phyloP scores from a whole-genome alignment of 2,888 invertebrate species.

The Ochlodes sylvanus region DNA sequence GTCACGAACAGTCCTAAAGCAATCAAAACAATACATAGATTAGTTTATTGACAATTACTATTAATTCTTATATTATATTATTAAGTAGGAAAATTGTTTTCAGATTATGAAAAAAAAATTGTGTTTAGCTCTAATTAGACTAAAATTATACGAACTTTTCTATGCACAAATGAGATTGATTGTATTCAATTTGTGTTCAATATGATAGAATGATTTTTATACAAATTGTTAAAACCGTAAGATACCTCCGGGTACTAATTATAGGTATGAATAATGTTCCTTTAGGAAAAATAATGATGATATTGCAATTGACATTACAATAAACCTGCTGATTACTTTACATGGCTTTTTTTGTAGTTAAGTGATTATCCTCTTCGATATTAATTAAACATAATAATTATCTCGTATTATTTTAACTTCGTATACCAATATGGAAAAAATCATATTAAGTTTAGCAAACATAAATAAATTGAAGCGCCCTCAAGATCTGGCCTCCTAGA shows the following conservation, averaged over 20 bases:
- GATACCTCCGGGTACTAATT: conserved; percentile 50
- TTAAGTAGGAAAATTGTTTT: conserved; percentile 44
- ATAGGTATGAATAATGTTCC: conserved; percentile 44
- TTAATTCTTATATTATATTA: conserved; percentile 24
- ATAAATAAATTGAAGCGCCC: no score
- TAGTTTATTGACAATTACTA: conserved; percentile 26
- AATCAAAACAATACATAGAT: conserved; percentile 25
- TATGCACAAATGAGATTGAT: conserved; percentile 34
- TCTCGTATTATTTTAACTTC: no score
- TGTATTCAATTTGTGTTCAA: conserved; percentile 31
- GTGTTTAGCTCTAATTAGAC: conserved; percentile 38
- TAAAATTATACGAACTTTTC: conserved; percentile 35
- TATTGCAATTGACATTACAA: conserved; percentile 40
- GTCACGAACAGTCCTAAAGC: conserved; percentile 28
- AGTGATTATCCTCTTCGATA: not conserved
- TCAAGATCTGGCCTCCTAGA: no score
- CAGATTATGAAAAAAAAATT: conserved; percentile 40
- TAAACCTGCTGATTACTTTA: conserved; percentile 35
- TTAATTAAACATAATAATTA: no score
- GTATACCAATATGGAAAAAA: no score
- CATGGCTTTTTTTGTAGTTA: conserved; percentile 18
- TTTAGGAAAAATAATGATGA: conserved; percentile 39
- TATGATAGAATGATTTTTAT: conserved; percentile 36
- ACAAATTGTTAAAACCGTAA: conserved; percentile 45
- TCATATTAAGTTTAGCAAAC: no score